These are phyloP conservation scores for Cichlasoma orientale DNA, from an alignment of 2,797 vertebrate species.

Conservation along the genomic window DNA sequence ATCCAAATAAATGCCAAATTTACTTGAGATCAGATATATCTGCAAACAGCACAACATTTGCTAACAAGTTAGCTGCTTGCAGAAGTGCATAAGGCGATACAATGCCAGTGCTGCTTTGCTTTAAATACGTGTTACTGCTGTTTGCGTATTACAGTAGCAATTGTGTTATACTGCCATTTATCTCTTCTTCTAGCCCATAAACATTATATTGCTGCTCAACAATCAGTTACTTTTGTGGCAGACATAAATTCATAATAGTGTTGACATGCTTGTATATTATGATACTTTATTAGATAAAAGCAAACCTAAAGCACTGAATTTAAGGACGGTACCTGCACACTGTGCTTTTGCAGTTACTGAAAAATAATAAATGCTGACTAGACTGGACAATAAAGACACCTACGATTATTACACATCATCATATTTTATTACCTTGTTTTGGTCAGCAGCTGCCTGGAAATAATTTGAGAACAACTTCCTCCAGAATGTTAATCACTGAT, in stretches of 20 bases:
- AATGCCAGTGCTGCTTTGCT: background rate
- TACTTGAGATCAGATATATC: background rate
- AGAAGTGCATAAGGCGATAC: background rate
- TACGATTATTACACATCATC: background rate
- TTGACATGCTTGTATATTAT: background rate
- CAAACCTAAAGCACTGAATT: background rate
- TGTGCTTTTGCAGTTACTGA: background rate
- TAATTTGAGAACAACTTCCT: background rate
- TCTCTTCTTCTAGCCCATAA: background rate
- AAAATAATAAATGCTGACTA: background rate
- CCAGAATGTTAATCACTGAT: background rate
- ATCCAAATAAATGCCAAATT: background rate
- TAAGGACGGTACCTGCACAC: background rate
- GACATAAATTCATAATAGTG: background rate
- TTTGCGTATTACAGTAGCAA: background rate
- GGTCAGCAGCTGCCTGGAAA: background rate
- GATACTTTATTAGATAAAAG: background rate
- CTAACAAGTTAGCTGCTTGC: background rate
- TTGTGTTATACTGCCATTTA: background rate
- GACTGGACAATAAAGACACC: background rate
- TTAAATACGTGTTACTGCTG: background rate
- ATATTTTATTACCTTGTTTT: background rate
- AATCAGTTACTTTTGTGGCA: background rate
- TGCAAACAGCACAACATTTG: background rate
- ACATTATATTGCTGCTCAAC: background rate